These are phyloP conservation scores for Thymelicus acteon DNA, from an alignment of 2,888 invertebrate genomes.

Conservation along the genomic window DNA sequence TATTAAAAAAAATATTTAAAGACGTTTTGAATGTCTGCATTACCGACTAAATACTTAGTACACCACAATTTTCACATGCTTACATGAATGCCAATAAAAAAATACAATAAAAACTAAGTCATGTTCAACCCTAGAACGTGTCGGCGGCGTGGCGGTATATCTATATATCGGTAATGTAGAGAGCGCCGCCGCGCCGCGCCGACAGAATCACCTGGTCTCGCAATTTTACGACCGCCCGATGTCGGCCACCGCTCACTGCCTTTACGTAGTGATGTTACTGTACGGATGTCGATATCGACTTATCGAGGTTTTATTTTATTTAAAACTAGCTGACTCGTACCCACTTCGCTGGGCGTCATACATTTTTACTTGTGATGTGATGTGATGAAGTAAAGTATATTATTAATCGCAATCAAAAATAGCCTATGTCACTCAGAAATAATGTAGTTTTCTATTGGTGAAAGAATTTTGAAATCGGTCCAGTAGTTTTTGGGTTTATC, in stretches of 20 bases:
- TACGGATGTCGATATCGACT: conserved; percentile 47
- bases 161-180: conserved; percentile 40
- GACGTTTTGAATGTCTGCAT: no score
- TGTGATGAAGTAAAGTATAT: no score
- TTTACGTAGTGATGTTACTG: conserved; percentile 47
- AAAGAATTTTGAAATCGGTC: no score
- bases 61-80: no score
- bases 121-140: conserved; percentile 30
- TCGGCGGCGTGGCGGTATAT: conserved; percentile 37
- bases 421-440: no score
- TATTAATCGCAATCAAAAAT: no score
- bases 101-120: neutral
- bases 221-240: conserved; percentile 78
- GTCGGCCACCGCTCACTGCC: conserved; percentile 61
- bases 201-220: conserved; percentile 81
- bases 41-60: no score
- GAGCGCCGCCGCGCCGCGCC: conserved; percentile 49
- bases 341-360: no score
- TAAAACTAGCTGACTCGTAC: no score
- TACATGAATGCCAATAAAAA: neutral
- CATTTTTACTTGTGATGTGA: no score
- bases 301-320: neutral
- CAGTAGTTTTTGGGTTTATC: no score
- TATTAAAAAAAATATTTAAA: neutral
- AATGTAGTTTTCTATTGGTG: no score